Base-by-base conservation (phyloP, 2,113 vertebrate species). In the Promerops cafer region DNA sequence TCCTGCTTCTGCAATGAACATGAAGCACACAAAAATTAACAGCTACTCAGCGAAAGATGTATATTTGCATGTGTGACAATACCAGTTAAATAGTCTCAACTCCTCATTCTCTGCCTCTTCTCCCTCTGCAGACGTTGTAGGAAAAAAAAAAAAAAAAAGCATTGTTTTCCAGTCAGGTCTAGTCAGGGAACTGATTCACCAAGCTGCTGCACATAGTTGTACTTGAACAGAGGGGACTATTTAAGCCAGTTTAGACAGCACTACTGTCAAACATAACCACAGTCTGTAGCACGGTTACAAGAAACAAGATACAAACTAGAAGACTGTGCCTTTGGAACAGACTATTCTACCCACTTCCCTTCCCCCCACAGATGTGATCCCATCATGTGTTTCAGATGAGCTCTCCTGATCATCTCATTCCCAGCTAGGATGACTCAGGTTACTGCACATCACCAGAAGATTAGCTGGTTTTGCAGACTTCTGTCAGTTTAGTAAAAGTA, bases 151-250 rank as follows among this genome's bases (percentile, higher is more conserved):
- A 56, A 6, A 35, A 52, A 42, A 33, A 65, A 22, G 47, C 0
- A 37, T 4, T 69, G 22, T 89, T 87, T 75, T 71, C 60, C 56
- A 84, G 52, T 53, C 45, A 75, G 76, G 72, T 81, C 89, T 79
- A 72, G 24, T 72, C 69, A 81, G 52, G 54, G 80, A 91, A 82
- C 27, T 17, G 13, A 91, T 91, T 93, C 92, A 90, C 83, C 40
- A 85, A 49, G 87, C 90, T 82, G 84, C 85, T 66, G 94, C 61
- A 56, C 27, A 82, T 2, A 68, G 87, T 2, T 78, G 49, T 85
- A 49, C 63, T 69, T 76, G 70, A 83, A 95, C 90, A 95, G 85
- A 94, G 89, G 40, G 28, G 49, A 68, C 94, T 84, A 79, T 96
- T 94, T 91, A 94, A 87, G 26, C 49, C 84, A 56, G 27, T n/a